Evolutionary conservation across 2,797 vertebrate species (phyloP).

Genomic region (Anniella stebbinsi): DNA sequence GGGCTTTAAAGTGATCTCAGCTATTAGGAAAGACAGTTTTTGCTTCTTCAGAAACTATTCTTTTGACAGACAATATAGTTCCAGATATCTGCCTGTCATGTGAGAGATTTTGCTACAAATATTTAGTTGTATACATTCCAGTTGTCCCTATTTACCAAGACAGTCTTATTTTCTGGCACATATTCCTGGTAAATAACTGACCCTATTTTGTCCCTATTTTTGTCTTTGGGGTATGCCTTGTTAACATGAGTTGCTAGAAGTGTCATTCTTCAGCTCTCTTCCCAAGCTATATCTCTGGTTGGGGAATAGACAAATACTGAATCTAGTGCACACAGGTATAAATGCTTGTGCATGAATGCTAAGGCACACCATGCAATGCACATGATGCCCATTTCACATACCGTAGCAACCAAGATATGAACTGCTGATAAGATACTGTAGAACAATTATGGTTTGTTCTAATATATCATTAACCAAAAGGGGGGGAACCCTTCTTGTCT

Average conservation of each 20-base stretch:
- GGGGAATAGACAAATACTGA: background rate
- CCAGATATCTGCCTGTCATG: background rate
- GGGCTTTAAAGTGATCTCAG: background rate
- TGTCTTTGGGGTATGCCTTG: background rate
- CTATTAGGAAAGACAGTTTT: background rate
- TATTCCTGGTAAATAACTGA: background rate
- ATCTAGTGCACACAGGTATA: background rate
- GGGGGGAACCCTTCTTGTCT: background rate
- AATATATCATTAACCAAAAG: background rate
- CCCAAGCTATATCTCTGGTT: background rate
- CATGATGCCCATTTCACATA: background rate
- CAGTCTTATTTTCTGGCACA: background rate
- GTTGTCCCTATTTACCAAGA: background rate
- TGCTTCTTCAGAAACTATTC: background rate
- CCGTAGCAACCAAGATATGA: background rate
- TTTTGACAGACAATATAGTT: background rate
- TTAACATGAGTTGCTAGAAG: background rate
- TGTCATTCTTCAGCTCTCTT: background rate
- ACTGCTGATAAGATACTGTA: background rate
- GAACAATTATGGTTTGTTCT: background rate
- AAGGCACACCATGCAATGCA: background rate
- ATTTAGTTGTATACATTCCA: background rate
- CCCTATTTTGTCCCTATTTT: background rate
- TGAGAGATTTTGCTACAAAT: background rate
- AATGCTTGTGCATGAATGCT: background rate